These are phyloP conservation scores for Ochlodes sylvanus DNA, from an alignment of 2,888 invertebrate genomes.

Conservation along the genomic window DNA sequence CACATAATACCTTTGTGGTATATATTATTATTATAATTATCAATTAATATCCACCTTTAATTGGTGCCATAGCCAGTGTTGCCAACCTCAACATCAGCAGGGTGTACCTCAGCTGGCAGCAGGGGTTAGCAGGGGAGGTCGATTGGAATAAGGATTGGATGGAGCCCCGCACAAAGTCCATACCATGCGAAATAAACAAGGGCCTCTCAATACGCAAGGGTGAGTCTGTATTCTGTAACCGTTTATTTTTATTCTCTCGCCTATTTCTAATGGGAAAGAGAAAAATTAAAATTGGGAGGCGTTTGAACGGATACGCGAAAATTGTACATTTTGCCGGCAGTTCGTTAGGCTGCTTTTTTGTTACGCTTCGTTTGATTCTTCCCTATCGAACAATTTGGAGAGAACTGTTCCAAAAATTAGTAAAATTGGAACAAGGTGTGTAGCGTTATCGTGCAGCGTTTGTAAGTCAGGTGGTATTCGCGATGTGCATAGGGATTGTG, in stretches of 20 bases:
- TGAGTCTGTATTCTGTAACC: neutral
- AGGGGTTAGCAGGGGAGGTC: too few species aligned
- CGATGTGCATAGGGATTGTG: neutral
- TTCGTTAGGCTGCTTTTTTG: slow-evolving; percentile 38
- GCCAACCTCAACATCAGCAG: too few species aligned
- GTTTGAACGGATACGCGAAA: slow-evolving; percentile 27
- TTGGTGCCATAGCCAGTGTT: too few species aligned
- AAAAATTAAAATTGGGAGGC: slow-evolving; percentile 10
- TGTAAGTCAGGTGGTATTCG: neutral
- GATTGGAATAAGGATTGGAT: too few species aligned
- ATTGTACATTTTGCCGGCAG: slow-evolving; percentile 30
- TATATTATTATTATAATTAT: too few species aligned
- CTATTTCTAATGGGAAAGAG: neutral
- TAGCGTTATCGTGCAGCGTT: neutral
- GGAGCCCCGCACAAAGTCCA: too few species aligned
- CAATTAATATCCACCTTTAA: too few species aligned
- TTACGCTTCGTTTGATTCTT: slow-evolving; percentile 36
- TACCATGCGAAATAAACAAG: too few species aligned
- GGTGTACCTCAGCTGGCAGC: too few species aligned
- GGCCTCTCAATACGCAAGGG: neutral
- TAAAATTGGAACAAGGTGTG: slow-evolving; percentile 23
- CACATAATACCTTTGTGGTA: too few species aligned
- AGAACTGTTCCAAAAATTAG: slow-evolving; percentile 29
- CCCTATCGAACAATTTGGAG: slow-evolving; percentile 32
- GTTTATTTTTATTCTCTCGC: neutral